phyloP scores from a whole-genome alignment of 1,140 invertebrate species.

The Branchinecta lindahli region DNA sequence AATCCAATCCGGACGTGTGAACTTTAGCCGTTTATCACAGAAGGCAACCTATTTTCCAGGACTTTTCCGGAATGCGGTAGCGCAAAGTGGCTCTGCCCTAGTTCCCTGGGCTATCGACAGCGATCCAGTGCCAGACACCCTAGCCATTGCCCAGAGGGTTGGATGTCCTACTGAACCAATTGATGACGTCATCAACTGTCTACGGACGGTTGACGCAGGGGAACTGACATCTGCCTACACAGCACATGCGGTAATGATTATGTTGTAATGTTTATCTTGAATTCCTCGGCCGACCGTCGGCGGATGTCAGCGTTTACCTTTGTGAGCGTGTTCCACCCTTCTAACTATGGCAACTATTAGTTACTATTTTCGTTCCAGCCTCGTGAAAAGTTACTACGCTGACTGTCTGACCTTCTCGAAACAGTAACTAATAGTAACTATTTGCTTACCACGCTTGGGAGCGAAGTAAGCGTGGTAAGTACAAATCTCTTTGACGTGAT shows the following conservation, averaged over 20 bases:
- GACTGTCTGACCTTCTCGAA: no score
- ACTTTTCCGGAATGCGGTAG: slow-evolving; percentile 26
- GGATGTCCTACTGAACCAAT: slow-evolving; percentile 25
- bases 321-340: no score
- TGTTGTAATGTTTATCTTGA: background rate
- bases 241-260: slow-evolving; percentile 11
- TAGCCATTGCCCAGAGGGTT: slow-evolving; percentile 27
- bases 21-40: no score
- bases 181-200: slow-evolving; percentile 18
- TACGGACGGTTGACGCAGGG: slow-evolving; percentile 9
- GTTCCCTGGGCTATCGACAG: slow-evolving; percentile 29
- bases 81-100: slow-evolving; percentile 28
- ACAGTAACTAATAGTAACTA: no score
- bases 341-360: no score
- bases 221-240: slow-evolving; percentile 7
- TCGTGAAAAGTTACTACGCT: no score
- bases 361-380: no score
- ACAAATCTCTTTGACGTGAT: no score
- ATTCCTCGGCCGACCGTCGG: background rate
- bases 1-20: no score
- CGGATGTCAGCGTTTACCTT: no score
- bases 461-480: no score
- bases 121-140: slow-evolving; percentile 27
- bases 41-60: slow-evolving; percentile 13
- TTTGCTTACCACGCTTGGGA: no score